Base-by-base conservation (phyloP, 2,113 vertebrate genomes). In the Brachypteracias leptosomus region DNA sequence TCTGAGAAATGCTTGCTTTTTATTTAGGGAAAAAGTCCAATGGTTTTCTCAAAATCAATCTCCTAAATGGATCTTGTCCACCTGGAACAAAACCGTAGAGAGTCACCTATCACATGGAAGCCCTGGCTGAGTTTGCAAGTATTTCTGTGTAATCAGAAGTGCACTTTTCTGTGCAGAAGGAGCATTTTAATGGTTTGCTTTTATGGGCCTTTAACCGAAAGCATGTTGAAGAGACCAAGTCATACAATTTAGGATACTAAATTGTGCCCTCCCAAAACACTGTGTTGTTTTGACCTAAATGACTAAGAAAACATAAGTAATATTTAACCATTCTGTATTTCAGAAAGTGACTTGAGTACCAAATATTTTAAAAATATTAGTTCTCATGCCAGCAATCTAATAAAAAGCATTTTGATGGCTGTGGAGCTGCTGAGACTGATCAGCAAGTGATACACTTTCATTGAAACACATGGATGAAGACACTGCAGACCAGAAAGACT, bases 191-290 rank as follows among this genome's bases (percentile, higher is more conserved):
- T 29, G 17, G 3, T 6, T 81, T 85, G 19, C 6, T 71, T 68
- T 74, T 40, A 63, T 13, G 18, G 67, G 47, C 4, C 11, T 67
- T 52, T 72, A 36, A 51, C 47, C 63, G 57, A 79, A 93, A 61
- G 9, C 7, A 54, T 0, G 0, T 57, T 52, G 26, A 78, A 63
- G 29, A 81, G 33, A 26, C 9, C 57, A 54, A 51, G 11, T n/a
- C 8, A 13, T 10, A 18, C 0, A 0, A 35, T 62, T 65, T 17
- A 36, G 4, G 25, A 17, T 82, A 40, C 10, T 25, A 15, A 1
- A 9, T n/a, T 62, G 19, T 65, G 19, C 20, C 8, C 16, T 87
- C 38, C 14, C n/a, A 54, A 71, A 88, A 71, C 12, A 76, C 3
- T 0, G 3, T 10, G 5, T 12, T 57, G 9, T 36, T 86, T 78